A percentile compares a stretch with the other conserved stretches of the same genome.
These are phyloP conservation scores for Leucoma salicis DNA, from an alignment of 2,888 invertebrate species.

Conservation along the genomic window DNA sequence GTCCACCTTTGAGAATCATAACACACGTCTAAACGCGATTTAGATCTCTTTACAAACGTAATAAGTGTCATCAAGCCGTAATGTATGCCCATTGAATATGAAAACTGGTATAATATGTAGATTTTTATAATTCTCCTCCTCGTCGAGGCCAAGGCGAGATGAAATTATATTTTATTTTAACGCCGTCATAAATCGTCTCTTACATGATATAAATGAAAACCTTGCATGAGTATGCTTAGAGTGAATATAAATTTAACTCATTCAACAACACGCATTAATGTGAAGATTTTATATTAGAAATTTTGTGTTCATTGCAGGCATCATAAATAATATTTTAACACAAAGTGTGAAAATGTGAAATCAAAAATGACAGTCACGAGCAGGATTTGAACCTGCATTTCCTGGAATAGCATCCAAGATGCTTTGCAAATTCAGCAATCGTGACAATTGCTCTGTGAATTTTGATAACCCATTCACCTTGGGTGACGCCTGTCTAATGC, in stretches of 20 bases:
- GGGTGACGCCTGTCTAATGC: no score
- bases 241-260: conserved; percentile 57
- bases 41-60: conserved; percentile 44
- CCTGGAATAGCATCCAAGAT: no score
- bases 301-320: neutral
- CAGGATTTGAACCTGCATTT: no score
- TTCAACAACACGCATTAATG: conserved; percentile 34
- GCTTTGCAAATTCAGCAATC: no score
- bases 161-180: conserved; percentile 78
- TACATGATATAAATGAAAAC: conserved; percentile 58
- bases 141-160: conserved; percentile 49
- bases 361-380: no score
- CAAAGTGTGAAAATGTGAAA: no score
- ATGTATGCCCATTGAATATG: conserved; percentile 57
- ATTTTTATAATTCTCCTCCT: conserved; percentile 68
- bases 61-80: conserved; percentile 55
- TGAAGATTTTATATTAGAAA: conserved; percentile 10
- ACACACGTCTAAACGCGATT: conserved; percentile 27
- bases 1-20: conserved; percentile 15
- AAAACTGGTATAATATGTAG: conserved; percentile 59
- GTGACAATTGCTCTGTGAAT: no score
- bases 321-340: neutral
- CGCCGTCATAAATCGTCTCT: conserved; percentile 67
- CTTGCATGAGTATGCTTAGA: conserved; percentile 49
- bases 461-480: no score